Evolutionary conservation across 2,797 vertebrate species (phyloP), one percentile per base, ranked within the genome.

Genomic region (Podarcis lilfordi): DNA sequence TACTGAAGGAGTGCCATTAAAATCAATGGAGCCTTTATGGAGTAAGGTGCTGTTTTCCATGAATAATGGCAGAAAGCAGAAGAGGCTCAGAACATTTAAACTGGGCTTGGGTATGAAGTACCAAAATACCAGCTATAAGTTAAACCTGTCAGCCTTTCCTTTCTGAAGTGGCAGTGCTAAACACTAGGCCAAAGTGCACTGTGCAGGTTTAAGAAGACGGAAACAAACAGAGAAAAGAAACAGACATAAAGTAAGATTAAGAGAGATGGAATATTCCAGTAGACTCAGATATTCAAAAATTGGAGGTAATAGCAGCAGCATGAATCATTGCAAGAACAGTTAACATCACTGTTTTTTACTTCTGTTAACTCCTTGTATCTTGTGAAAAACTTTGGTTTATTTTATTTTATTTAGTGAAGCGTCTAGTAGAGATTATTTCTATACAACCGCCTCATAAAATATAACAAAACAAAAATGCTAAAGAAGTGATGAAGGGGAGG

Each of bases 31-130:
- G 40, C 21, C n/a, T 10, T 86, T 43, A 80, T 17, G 5, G 76
- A 91, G 78, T 21, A 6, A 87, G 71, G 9, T 86, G 0, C 0
- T 37, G 61, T 0, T 82, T 86, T 71, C 55, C 29, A n/a, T 1
- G 6, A 82, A 0, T 15, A 84, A 90, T 88, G 29, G 29, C 13
- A 69, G 3, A 0, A 74, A 80, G 5, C 0, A 74, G 61, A n/a
- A 82, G 86, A 10, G 19, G 6, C 1, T 79, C 7, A 7, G 19
- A 50, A 86, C 69, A 43, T n/a, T 91, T 84, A 76, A 5, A 2
- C 8, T 76, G 32, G 8, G 32, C 86, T 61, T 61, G 37, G 55
- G 88, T 89, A n/a, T 55, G 4, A 87, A 76, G n/a, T 92, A 83
- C 32, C 0, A 69, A 15, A 17, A 37, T 40, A 80, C 72, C 15